phyloP scores from a whole-genome alignment of 2,797 vertebrate genomes.

The Falco concolor region DNA sequence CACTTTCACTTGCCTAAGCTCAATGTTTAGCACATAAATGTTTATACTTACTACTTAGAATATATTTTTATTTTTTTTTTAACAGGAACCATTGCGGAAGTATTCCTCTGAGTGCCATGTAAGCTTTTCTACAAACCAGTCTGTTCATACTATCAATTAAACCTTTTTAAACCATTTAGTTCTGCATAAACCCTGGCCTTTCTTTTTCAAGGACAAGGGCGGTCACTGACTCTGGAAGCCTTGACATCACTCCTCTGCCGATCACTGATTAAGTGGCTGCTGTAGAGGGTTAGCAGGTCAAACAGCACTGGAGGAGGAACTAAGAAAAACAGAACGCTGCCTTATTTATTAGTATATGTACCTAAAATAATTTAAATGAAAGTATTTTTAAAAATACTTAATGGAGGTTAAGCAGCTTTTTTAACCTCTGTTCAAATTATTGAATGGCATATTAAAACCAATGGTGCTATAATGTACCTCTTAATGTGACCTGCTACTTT shows the following conservation, averaged over 20 bases:
- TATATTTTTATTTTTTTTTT: background rate
- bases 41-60: background rate
- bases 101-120: constrained; percentile 11
- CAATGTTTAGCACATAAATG: background rate
- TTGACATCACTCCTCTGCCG: constrained; percentile 61
- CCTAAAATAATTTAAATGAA: constrained; percentile 79
- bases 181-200: constrained; percentile 65
- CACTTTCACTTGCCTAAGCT: background rate
- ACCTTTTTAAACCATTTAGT: constrained; percentile 64
- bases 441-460: constrained; percentile 80
- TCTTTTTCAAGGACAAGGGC: constrained; percentile 75
- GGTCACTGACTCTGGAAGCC: constrained; percentile 57
- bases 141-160: constrained; percentile 68
- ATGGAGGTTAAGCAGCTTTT: constrained; percentile 80
- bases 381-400: constrained; percentile 79
- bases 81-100: background rate
- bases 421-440: constrained; percentile 79
- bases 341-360: constrained; percentile 72
- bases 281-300: constrained; percentile 69
- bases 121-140: constrained; percentile 12
- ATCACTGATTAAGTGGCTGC: constrained; percentile 73
- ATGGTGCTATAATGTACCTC: constrained; percentile 74
- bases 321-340: constrained; percentile 58
- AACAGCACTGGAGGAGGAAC: constrained; percentile 48
- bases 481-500: constrained; percentile 74